Evolutionary conservation across 2,113 vertebrate species (phyloP), one percentile per base, ranked within the genome.

Genomic region (Taurulus bubalis): DNA sequence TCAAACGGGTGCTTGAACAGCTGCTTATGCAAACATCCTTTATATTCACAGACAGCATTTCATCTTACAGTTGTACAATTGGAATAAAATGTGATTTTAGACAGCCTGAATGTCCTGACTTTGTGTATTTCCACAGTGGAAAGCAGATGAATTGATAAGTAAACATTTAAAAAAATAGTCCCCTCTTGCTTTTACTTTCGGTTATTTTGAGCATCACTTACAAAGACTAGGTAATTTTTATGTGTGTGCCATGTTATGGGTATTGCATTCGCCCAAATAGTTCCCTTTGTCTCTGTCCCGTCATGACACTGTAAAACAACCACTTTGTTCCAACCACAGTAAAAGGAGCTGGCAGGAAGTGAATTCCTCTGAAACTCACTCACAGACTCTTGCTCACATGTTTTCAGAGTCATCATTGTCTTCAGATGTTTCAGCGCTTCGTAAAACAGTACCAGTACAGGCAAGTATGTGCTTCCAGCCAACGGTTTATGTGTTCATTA

Each of bases 301-400:
- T 79, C 78, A 77, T 88, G 88, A 91, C 74, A 68, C 86, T 72
- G 88, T 85, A 71, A 72, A 86, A 84, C 83, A 87, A 79, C 60
- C 26, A 88, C 64, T 79, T 49, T 67, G 80, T 87, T 90, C 80
- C 47, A 63, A 87, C 87, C 86, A 34, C 88, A 91, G 84, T 71
- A 66, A 68, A 79, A 77, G 68, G 55, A 65, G 51, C 69, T 55
- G 76, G 67, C 90, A 90, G 88, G 90, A 93, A 91, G 87, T 85
- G 74, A 84, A 91, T 91, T 93, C 89, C 86, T 88, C 76, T 72
- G 53, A 70, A 83, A 71, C 82, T 83, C 80, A 51, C 68, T 85
- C 86, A 86, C 20, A 77, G 67, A 71, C 78, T 60, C 56, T 26
- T 9, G 58, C 80, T 79, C 77, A 84, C 68, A 26, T 83, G 82